Percentiles rank a stretch among this genome's conserved stretches.
Conservation (phyloP, 2,113 vertebrate genomes). For the Panthera leo region DNA sequence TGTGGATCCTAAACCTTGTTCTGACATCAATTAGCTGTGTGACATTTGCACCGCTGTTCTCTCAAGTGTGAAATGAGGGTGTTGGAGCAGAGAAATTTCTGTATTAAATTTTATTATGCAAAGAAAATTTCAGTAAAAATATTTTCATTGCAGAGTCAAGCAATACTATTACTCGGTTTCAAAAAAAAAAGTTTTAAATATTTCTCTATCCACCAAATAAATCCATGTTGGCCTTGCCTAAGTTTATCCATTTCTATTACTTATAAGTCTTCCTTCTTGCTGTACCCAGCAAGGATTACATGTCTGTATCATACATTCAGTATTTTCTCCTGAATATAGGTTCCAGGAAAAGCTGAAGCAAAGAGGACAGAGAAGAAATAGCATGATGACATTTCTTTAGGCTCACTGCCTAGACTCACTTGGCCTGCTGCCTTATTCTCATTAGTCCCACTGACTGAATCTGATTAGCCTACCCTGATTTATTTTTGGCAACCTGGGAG, state of each 20-base stretch:
- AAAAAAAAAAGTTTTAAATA: neutral
- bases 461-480: slow-evolving; percentile 58
- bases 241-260: neutral
- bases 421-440: slow-evolving; percentile 9
- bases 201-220: neutral
- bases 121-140: slow-evolving; percentile 21
- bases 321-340: neutral
- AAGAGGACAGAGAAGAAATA: neutral
- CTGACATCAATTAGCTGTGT: neutral
- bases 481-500: slow-evolving; percentile 38
- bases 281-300: neutral
- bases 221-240: neutral
- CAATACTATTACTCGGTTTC: neutral
- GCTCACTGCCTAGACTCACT: slow-evolving; percentile 16
- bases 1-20: neutral
- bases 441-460: slow-evolving; percentile 41
- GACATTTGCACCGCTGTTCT: neutral
- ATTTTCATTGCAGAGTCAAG: neutral
- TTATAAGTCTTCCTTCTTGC: neutral
- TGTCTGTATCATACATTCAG: neutral
- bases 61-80: neutral
- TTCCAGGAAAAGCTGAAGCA: slow-evolving; percentile 20
- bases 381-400: slow-evolving; percentile 23
- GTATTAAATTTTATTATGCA: neutral
- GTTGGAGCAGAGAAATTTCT: neutral